A percentile compares a stretch with the other conserved stretches of the same genome.
Evolutionary conservation across 2,797 vertebrate species (phyloP).

Genomic region (Botia kubotai): DNA sequence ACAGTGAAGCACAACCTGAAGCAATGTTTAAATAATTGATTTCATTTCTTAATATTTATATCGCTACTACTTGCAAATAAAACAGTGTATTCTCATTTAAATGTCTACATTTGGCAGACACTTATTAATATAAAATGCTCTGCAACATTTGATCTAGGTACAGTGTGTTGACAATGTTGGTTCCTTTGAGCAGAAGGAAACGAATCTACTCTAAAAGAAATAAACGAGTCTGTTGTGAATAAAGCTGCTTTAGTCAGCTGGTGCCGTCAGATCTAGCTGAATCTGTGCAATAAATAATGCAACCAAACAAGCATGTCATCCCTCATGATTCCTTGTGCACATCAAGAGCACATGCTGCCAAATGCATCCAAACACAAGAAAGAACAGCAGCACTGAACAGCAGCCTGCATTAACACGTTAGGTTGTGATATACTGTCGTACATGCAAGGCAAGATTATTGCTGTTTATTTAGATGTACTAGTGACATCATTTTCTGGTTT

Average conservation of each 20-base stretch:
- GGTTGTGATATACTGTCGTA: not conserved
- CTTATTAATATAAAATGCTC: no score
- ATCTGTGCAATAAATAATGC: constrained; percentile 44
- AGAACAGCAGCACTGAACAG: not conserved
- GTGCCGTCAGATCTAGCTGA: constrained; percentile 33
- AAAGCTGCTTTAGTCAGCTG: constrained; percentile 51
- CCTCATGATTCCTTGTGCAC: constrained; percentile 36
- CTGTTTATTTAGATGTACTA: constrained; percentile 5
- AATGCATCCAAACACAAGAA: constrained; percentile 34
- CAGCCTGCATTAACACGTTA: not conserved
- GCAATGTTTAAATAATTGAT: no score
- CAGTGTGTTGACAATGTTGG: not conserved
- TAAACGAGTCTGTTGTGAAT: constrained; percentile 51
- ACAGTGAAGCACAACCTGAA: not conserved
- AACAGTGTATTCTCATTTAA: no score
- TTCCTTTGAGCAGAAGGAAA: constrained; percentile 66
- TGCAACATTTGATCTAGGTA: not conserved
- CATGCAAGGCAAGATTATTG: not conserved
- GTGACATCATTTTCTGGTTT: constrained; percentile 37
- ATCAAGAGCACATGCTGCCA: constrained; percentile 26
- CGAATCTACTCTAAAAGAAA: not conserved
- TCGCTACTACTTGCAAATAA: no score
- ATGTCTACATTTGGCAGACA: no score
- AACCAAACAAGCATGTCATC: constrained; percentile 24
- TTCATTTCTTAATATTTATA: no score